Base-by-base conservation (phyloP, 2,797 vertebrate genomes). In the Carapus acus region DNA sequence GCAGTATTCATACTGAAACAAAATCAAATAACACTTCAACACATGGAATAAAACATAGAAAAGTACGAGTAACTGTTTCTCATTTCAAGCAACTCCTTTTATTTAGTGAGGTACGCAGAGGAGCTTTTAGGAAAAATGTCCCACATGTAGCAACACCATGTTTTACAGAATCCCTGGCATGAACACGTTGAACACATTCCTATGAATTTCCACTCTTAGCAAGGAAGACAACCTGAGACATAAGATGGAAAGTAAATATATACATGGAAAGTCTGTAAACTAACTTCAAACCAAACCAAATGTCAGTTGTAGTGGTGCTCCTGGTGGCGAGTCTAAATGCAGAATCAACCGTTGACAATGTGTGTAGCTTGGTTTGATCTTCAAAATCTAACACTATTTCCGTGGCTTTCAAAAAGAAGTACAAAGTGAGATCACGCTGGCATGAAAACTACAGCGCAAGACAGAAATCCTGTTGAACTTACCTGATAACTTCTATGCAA, bases 171-270 rank as follows among this genome's bases (percentile, higher is more conserved):
- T 18, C n/a, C 33, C 49, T 50, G 17, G 33, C 9, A 20, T 41
- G 22, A 64, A 63, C 58, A 60, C 38, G n/a, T n/a, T 43, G 54
- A 65, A 36, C 19, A 41, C 11, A 2, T n/a, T 29, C 16, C 17
- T 56, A 27, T 7, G 12, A 39, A 39, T 33, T 42, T 34, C 43
- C 34, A 37, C 42, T 58, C 52, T 58, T 11, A 9, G 58, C 12
- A 51, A 58, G 67, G 53, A 73, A 74, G 67, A 74, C 65, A 13
- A 22, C 34, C 53, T 43, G 21, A 74, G 44, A 75, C 41, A 53
- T 69, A 68, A 23, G 52, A 73, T n/a, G n/a, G 27, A 67, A 68
- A 78, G 54, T 19, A 69, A 71, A 60, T 76, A 80, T 78, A 47
- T 69, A 82, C 69, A 77, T 49, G 60, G 64, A 54, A 67, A 68